Percentiles rank a stretch among this genome's conserved stretches.
Conservation (phyloP, 2,888 invertebrate genomes). For the Hesperia comma region DNA sequence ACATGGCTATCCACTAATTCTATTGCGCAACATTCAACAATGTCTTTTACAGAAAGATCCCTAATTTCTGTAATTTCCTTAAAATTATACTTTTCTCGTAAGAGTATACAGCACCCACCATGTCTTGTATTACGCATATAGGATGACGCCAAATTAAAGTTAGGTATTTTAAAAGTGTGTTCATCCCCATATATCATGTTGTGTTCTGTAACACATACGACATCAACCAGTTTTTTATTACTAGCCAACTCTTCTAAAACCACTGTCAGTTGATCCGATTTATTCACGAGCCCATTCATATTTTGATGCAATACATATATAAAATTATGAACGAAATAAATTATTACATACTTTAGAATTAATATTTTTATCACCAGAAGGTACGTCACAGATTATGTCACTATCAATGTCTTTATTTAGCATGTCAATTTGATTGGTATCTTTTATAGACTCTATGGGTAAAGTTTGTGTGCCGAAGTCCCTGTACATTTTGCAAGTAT, state of each 20-base stretch:
- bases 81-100: not conserved
- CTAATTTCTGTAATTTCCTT: conserved; percentile 1
- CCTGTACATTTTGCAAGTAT: not conserved
- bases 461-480: conserved; percentile 9
- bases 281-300: conserved; percentile 9
- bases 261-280: not conserved
- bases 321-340: conserved; percentile 16
- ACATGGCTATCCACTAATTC: not conserved
- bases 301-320: conserved; percentile 17
- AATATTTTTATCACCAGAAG: too few species aligned
- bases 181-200: conserved; percentile 10
- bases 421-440: too few species aligned
- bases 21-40: conserved; percentile 4
- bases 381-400: too few species aligned
- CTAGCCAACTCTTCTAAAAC: not conserved
- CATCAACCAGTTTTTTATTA: not conserved
- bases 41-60: not conserved
- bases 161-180: too few species aligned
- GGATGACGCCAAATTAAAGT: not conserved
- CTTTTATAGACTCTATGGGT: too few species aligned
- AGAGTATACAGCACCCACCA: conserved; percentile 10
- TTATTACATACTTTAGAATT: not conserved
- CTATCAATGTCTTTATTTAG: too few species aligned
- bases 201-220: conserved; percentile 6
- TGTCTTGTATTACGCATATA: conserved; percentile 10